Evolutionary conservation across 1,140 invertebrate genomes (phyloP).

Genomic region (Cydia strobilella): DNA sequence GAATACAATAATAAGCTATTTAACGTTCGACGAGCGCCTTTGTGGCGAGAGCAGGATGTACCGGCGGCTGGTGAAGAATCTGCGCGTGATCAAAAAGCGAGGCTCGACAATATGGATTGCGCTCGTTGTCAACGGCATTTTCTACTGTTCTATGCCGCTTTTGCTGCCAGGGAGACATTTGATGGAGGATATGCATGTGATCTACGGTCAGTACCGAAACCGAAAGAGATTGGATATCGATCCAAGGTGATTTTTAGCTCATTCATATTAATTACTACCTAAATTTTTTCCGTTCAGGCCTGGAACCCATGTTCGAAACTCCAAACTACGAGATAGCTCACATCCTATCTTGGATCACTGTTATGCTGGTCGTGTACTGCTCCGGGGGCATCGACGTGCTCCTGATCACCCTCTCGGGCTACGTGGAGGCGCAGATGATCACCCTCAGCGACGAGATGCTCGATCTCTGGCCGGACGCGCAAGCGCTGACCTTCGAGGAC

Average conservation of each 20-base stretch:
- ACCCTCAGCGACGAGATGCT: conserved; percentile 33
- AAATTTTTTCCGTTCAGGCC: conserved; percentile 33
- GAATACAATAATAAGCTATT: conserved; percentile 8
- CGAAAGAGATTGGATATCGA: no score
- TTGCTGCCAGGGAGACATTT: neutral
- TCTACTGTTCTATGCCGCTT: neutral
- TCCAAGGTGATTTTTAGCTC: no score
- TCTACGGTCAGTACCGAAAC: neutral
- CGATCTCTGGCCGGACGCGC: conserved; percentile 5
- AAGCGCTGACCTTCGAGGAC: neutral
- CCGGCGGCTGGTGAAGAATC: conserved; percentile 13
- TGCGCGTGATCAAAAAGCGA: conserved; percentile 41
- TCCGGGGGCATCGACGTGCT: conserved; percentile 36
- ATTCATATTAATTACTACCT: neutral
- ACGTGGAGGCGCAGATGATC: conserved; percentile 41
- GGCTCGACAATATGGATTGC: conserved; percentile 42
- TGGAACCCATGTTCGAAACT: conserved; percentile 41
- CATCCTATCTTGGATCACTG: conserved; percentile 15
- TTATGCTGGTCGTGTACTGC: conserved; percentile 34
- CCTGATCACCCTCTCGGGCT: conserved; percentile 39
- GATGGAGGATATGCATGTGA: neutral
- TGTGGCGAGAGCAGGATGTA: conserved; percentile 34
- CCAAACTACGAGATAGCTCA: conserved; percentile 44
- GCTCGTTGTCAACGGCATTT: neutral
- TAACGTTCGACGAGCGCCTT: conserved; percentile 29